Conservation (phyloP, 2,888 invertebrate species). For the Cerceris rybyensis region DNA sequence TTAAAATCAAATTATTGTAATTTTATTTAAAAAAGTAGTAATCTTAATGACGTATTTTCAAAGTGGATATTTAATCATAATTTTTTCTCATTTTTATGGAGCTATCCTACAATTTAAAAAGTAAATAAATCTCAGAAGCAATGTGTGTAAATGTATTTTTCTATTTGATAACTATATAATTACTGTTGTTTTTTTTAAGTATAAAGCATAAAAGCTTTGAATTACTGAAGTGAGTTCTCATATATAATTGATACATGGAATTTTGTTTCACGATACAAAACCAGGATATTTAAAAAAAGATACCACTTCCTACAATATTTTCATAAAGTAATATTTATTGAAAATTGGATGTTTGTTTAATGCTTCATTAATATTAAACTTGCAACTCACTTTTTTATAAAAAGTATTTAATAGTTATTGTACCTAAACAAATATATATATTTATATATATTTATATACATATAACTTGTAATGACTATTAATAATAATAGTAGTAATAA, state of each 20-base stretch:
- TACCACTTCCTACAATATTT: not conserved
- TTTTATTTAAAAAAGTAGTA: not conserved
- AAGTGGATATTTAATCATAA: not conserved
- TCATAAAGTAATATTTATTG: not conserved
- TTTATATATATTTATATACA: conserved; percentile 4
- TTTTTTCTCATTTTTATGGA: not conserved
- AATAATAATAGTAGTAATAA: conserved; percentile 27
- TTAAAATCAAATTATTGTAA: no score
- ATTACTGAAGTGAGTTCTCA: no score
- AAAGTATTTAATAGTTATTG: conserved; percentile 33
- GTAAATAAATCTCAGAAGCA: no score
- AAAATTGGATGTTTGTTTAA: not conserved
- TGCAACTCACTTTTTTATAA: conserved; percentile 12
- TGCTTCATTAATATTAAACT: conserved; percentile 8
- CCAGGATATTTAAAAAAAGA: not conserved
- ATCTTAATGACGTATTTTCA: not conserved
- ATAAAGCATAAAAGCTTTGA: no score
- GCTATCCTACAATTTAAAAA: no score
- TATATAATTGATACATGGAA: not conserved
- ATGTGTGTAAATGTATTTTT: no score
- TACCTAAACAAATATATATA: conserved; percentile 21
- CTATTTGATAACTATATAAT: no score
- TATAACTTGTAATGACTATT: conserved; percentile 7
- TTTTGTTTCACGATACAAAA: not conserved
- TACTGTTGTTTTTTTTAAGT: no score